Conservation (phyloP, 2,113 vertebrate species). For the Anarrhichthys ocellatus region DNA sequence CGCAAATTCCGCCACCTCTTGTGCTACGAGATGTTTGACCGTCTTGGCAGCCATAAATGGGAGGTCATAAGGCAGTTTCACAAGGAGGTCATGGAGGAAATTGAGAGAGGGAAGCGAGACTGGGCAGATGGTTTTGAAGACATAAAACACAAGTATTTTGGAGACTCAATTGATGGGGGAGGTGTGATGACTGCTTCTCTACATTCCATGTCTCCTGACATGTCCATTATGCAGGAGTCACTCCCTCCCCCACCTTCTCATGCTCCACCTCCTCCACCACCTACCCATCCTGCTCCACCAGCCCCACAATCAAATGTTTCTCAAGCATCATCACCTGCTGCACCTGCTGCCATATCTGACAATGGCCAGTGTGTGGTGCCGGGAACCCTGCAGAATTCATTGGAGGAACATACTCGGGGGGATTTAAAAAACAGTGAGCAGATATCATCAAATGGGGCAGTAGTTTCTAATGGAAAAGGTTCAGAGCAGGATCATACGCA, state of each 20-base stretch:
- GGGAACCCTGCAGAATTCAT: background rate
- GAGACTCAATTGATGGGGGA: constrained; percentile 73
- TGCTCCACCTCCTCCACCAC: constrained; percentile 66
- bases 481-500: constrained; percentile 30
- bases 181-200: constrained; percentile 74
- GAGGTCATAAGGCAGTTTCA: constrained; percentile 92
- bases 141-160: constrained; percentile 90
- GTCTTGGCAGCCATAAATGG: constrained; percentile 93
- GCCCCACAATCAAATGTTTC: constrained; percentile 15
- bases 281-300: constrained; percentile 35
- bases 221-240: constrained; percentile 42
- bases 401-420: constrained; percentile 4
- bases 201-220: constrained; percentile 58
- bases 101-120: constrained; percentile 87
- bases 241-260: constrained; percentile 66
- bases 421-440: constrained; percentile 30
- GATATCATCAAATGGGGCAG: constrained; percentile 23
- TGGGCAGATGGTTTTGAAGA: constrained; percentile 95
- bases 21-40: constrained; percentile 98
- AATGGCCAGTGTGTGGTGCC: constrained; percentile 26
- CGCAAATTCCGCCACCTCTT: constrained; percentile 95
- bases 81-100: constrained; percentile 88
- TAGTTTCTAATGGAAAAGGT: constrained; percentile 38
- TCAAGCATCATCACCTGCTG: constrained; percentile 17
- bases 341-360: constrained; percentile 22